phyloP scores from a whole-genome alignment of 2,888 invertebrate species.

The Coleophora flavipennella region DNA sequence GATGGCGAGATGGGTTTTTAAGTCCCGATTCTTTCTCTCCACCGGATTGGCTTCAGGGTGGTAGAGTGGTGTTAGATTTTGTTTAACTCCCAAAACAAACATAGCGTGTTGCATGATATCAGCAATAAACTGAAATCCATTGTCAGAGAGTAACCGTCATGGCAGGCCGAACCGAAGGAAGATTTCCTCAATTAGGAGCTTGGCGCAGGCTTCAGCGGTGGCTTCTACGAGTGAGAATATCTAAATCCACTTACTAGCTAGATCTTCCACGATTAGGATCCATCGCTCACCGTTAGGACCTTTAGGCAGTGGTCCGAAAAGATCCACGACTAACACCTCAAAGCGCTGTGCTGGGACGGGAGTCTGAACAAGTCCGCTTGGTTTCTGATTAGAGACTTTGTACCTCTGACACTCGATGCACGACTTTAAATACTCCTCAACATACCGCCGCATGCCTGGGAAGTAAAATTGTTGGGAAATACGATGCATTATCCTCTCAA shows the following conservation, averaged over 20 bases:
- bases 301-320: slow-evolving; percentile 21
- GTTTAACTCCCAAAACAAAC: slow-evolving; percentile 8
- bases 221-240: slow-evolving; percentile 18
- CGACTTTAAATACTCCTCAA: background rate
- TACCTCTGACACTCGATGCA: background rate
- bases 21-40: slow-evolving; percentile 27
- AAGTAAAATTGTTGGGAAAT: background rate
- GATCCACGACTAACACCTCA: background rate
- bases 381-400: background rate
- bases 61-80: slow-evolving; percentile 17
- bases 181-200: too few species aligned
- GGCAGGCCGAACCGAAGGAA: slow-evolving; percentile 17
- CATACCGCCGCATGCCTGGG: slow-evolving; percentile 5
- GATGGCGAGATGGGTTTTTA: too few species aligned
- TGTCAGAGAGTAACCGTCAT: slow-evolving; percentile 11
- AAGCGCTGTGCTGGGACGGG: background rate
- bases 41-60: slow-evolving; percentile 27
- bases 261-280: slow-evolving; percentile 21
- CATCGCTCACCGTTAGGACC: slow-evolving; percentile 14
- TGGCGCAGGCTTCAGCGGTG: slow-evolving; percentile 14
- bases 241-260: slow-evolving; percentile 21
- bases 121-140: slow-evolving; percentile 15
- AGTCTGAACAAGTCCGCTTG: background rate
- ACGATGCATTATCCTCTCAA: background rate
- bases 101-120: background rate